Evolutionary conservation across 30 jellyfish, hydroid and myxozoan species (phyloP), one percentile per base, ranked within the genome.

Genomic region (Phacellophora camtschatica): DNA sequence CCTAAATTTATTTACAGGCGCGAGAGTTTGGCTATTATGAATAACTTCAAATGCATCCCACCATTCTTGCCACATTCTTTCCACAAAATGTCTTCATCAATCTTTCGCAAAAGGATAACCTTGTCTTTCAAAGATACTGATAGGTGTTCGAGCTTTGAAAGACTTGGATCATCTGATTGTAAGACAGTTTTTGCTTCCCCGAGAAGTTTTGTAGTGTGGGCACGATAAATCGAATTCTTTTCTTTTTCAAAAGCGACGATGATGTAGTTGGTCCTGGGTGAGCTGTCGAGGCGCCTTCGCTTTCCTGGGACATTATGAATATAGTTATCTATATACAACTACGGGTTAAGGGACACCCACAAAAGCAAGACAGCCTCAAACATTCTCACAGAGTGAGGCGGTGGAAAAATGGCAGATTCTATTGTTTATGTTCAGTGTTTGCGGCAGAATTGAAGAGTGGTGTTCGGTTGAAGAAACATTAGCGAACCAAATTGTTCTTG

Each of bases 11-110:
- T 42, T 37, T 8, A 39, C 73, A 16, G 64, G 39, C 16, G 88
- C 6, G 16, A 76, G 45, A 34, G 49, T 5, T 8, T n/a, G 4
- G 27, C 43, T 76, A 15, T 42, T 22, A 58, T 76, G 80, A 36
- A 76, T 45, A 16, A 48, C 35, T 28, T 55, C 56, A 58, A 55
- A 76, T 4, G 78, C 43, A 27, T 57, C 88, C 80, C 88, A 76
- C 78, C 78, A 76, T 32, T 62, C 88, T 24, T 36, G 79, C 88
- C 88, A 76, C 20, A 24, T 53, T 12, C 55, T 15, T 9, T 74
- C 22, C 31, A 15, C 12, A 28, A 20, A 39, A 34, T 42, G 23
- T 67, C 66, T 20, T 36, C 66, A 3, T 67, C 65, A 34, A 10
- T 41, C n/a, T 22, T 43, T 2, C 31, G 42, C 22, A 5, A 5